A percentile compares a stretch with the other conserved stretches of the same genome.
phyloP scores from a whole-genome alignment of 2,113 vertebrate genomes.

The Mobula birostris region DNA sequence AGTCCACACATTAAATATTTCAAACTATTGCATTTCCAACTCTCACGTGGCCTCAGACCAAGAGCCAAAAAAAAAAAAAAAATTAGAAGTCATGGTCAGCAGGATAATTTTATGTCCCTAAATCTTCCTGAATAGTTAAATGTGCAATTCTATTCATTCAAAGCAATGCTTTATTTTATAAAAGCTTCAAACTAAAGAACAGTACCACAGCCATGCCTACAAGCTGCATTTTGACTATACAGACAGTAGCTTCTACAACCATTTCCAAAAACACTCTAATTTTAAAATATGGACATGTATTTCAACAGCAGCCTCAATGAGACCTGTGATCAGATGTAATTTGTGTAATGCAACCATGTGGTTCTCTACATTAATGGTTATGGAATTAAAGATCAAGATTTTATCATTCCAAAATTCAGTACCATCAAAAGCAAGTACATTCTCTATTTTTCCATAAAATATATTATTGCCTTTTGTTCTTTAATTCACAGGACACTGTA shows the following conservation, averaged over 20 bases:
- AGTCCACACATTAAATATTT: too few relatives aligned
- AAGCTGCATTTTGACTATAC: background rate
- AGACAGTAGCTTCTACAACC: background rate
- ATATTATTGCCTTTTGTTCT: background rate
- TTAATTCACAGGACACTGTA: background rate
- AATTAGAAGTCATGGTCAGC: background rate
- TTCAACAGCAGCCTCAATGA: background rate
- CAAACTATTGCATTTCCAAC: too few relatives aligned
- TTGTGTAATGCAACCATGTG: background rate
- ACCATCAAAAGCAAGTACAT: background rate
- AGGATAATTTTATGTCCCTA: background rate
- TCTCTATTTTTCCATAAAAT: background rate
- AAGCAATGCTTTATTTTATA: background rate
- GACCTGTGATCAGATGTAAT: background rate
- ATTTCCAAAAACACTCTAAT: conserved; percentile 4
- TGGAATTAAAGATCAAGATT: background rate
- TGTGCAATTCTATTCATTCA: background rate
- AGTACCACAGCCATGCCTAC: background rate
- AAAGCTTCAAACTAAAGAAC: background rate
- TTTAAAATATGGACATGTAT: background rate
- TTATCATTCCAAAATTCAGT: conserved; percentile 15
- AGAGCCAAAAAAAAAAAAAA: background rate
- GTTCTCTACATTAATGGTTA: background rate
- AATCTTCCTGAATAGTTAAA: background rate
- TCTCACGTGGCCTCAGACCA: background rate